Base-by-base conservation (phyloP, 2,888 invertebrate species). In the Gymnoscelis rufifasciata region DNA sequence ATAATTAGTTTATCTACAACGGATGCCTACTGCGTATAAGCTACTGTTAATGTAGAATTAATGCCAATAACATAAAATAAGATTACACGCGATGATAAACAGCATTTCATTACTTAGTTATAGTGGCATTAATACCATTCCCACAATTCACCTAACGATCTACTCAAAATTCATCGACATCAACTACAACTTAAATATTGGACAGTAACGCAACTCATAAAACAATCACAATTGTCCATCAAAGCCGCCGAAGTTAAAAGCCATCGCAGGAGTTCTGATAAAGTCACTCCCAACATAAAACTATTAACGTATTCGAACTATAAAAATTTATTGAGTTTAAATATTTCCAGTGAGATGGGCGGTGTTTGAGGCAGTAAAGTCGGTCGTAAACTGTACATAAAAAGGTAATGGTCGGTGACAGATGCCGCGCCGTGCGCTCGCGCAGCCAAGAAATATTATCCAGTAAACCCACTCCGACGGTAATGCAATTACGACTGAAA, bases 281-380 rank as follows among this genome's bases (percentile, higher is more conserved):
- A 74, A 73, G 71, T 66, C 67, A 71, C 74, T 66, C 66, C 66
- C 66, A 70, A 72, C 69, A 74, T 78, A 76, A 77, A 74, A 77
- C 72, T 72, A 78, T 74, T 75, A 79, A 71, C 70, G 69, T 74
- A 68, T 74, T 71, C 56, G 56, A 64, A 66, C 72, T 68, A 73
- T 81, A 81, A 82, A 82, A 75, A 70, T 70, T 76, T 76, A 82
- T 75, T 62, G 75, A 68, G 69, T 74, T 75, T 79, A 80, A 83
- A 81, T 81, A 80, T 80, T 78, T 78, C 74, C 72, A 75, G 68
- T 72, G 61, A 61, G 64, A 70, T 71, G 68, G 73, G 70, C 68
- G 71, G 65, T 57, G 59, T 65, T 60, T 52, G 41, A 51, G 51
- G 56, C 52, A 49, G 52, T 59, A 56, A 58, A 61, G 56, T 59